Evolutionary conservation across 2,888 invertebrate genomes (phyloP), one percentile per base, ranked within the genome.

Genomic region (Hanleya hanleyi): DNA sequence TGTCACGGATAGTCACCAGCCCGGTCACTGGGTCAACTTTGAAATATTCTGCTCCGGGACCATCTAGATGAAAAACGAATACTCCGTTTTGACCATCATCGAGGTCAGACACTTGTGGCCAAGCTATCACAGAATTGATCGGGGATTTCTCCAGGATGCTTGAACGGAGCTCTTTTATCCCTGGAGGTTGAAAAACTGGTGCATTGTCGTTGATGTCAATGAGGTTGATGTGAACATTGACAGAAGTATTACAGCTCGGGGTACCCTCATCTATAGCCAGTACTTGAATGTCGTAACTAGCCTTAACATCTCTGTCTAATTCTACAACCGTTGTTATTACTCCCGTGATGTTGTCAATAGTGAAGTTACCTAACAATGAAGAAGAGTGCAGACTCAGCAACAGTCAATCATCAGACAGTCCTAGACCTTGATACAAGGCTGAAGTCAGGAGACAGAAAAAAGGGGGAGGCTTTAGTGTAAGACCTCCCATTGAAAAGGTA

Each of bases 91-190:
- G 22, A 1, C 68, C 68, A 6, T 32, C 26, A 29, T 68, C 68
- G 12, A 32, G 49, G 50, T 68, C 68, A 1, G 22, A 15, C 50
- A 37, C 68, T 29, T 26, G n/a, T 1, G 68, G 68, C 68, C 68
- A 68, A 7, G 29, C 9, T 22, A 68, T 68, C 2, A 68, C 68
- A 32, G 68, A 68, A 47, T 68, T 50, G 5, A 68, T 51, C 4
- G 68, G 68, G 35, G 68, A 50, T 68, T 68, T 68, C 33, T 68
- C 68, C 51, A 68, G 36, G 1, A 68, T 68, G 49, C 49, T 68
- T 18, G 51, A 33, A 12, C 32, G 3, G 18, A 49, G 36, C 22
- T 57, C 26, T 18, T 22, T 57, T 3, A 2, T 29, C 4, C 29
- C 29, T 4, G 15, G 22, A 22, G 22, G 1, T 12, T 29, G 57